Evolutionary conservation across 2,888 invertebrate genomes (phyloP).

Genomic region (Cyclophora albipunctata): DNA sequence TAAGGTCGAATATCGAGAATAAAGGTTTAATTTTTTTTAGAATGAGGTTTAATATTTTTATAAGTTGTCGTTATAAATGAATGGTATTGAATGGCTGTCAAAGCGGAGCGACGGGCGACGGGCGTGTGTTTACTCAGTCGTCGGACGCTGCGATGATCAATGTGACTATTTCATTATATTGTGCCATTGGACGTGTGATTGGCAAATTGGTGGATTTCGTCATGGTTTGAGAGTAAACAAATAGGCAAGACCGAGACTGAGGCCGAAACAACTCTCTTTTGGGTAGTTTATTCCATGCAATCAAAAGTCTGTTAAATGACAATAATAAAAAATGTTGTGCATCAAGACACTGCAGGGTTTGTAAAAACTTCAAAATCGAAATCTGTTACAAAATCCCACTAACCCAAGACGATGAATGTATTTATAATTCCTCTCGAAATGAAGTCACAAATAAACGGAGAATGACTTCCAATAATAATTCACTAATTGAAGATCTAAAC

Average conservation of each 20-base stretch:
- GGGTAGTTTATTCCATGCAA: no score
- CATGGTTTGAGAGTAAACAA: no score
- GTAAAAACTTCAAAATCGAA: no score
- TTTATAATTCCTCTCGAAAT: no score
- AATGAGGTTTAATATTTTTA: constrained; percentile 46
- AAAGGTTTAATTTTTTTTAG: constrained; percentile 22
- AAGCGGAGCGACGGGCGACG: constrained; percentile 16
- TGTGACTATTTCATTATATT: constrained; percentile 32
- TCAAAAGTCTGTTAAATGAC: no score
- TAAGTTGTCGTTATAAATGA: constrained; percentile 69
- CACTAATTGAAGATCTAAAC: constrained; percentile 70
- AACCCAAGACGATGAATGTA: no score
- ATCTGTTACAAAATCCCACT: no score
- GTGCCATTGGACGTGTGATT: constrained; percentile 20
- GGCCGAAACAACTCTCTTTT: no score
- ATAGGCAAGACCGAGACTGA: no score
- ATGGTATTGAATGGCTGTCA: constrained; percentile 63
- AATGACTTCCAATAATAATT: constrained; percentile 39
- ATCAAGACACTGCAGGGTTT: no score
- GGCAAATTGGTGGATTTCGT: neutral
- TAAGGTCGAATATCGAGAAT: constrained; percentile 30
- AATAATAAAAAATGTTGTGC: no score
- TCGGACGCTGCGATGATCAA: constrained; percentile 19
- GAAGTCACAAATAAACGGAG: constrained; percentile 18
- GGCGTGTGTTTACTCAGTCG: constrained; percentile 55